Percentiles rank a stretch among this genome's conserved stretches.
These are phyloP conservation scores for Drosophila kurseongensis DNA, from an alignment of 1,140 invertebrate genomes.

Conservation along the genomic window DNA sequence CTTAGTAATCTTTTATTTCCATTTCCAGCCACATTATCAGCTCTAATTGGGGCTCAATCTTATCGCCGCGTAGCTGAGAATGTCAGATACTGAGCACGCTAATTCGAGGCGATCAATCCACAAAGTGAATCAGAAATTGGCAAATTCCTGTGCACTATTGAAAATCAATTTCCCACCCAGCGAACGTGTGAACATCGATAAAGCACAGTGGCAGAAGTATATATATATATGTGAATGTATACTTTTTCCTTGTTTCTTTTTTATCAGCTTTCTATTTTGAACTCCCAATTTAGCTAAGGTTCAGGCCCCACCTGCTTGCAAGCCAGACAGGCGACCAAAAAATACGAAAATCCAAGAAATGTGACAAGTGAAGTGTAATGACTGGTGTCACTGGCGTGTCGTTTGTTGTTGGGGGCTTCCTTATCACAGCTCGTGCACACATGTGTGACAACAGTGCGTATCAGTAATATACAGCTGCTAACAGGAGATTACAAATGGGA, in stretches of 20 bases:
- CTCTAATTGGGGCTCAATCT: conserved; percentile 35
- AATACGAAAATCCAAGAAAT: conserved; percentile 40
- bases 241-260: conserved; percentile 22
- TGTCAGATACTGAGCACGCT: conserved; percentile 11
- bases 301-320: conserved; percentile 55
- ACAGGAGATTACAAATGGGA: conserved; percentile 2
- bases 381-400: conserved; percentile 25
- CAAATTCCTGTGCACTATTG: conserved; percentile 22
- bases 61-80: conserved; percentile 15
- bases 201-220: conserved; percentile 34
- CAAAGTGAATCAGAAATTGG: conserved; percentile 25
- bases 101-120: conserved; percentile 19
- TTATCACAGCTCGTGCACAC: conserved; percentile 48
- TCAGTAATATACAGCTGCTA: conserved; percentile 14
- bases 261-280: conserved; percentile 75
- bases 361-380: conserved; percentile 52
- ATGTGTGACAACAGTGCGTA: conserved; percentile 20
- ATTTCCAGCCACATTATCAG: conserved; percentile 22
- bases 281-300: conserved; percentile 23
- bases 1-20: not conserved
- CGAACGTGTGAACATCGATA: conserved; percentile 42
- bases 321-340: conserved; percentile 15
- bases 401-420: conserved; percentile 34
- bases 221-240: not conserved
- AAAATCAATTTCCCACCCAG: conserved; percentile 40